phyloP scores from a whole-genome alignment of 2,888 invertebrate species.

The Homarus gammarus region DNA sequence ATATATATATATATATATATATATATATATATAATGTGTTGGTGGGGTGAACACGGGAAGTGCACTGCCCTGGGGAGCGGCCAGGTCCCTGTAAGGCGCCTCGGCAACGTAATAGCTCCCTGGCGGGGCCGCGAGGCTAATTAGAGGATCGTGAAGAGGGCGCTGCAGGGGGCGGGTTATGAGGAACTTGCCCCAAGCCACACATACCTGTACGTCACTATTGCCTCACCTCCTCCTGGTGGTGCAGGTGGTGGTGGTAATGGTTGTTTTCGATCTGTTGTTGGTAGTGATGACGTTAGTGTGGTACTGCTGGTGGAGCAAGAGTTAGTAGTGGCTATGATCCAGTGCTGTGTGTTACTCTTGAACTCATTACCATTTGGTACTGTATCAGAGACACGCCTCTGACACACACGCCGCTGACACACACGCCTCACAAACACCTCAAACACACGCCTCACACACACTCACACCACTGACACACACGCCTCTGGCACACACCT shows the following conservation, averaged over 20 bases:
- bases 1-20: not conserved
- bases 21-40: not conserved
- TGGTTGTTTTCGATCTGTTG: not conserved
- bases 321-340: not conserved
- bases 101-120: constrained; percentile 20
- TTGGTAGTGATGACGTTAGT: not conserved
- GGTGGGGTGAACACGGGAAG: not conserved
- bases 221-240: not conserved
- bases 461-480: no score
- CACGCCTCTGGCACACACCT: no score
- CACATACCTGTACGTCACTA: not conserved
- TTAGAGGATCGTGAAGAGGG: constrained; percentile 30
- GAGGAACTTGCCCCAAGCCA: not conserved
- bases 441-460: no score
- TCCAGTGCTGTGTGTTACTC: no score
- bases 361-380: no score
- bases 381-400: no score
- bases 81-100: not conserved
- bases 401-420: no score
- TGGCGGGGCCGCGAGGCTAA: constrained; percentile 15
- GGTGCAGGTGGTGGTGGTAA: not conserved
- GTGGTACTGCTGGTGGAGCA: not conserved
- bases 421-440: no score
- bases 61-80: not conserved
- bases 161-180: constrained; percentile 24